Percentiles rank a stretch among this genome's conserved stretches.
These are phyloP conservation scores for Leptopilina clavipes DNA, from an alignment of 1,140 invertebrate species.

Conservation along the genomic window DNA sequence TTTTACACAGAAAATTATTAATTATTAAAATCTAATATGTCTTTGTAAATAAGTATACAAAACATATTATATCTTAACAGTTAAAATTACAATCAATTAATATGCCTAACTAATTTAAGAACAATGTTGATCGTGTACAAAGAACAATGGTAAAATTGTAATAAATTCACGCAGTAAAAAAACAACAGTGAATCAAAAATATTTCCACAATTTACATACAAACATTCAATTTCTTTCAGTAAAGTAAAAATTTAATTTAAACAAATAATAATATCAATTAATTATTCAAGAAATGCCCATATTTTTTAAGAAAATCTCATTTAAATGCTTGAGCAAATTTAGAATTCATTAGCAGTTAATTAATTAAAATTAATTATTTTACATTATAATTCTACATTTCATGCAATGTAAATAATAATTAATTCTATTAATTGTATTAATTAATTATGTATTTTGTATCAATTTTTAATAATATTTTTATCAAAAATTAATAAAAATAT, in stretches of 20 bases:
- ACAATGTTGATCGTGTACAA: not conserved
- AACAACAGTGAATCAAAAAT: not conserved
- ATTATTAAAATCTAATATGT: not conserved
- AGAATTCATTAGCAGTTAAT: not conserved
- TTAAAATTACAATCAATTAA: not conserved
- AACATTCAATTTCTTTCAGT: not conserved
- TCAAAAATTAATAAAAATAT: too few relatives aligned
- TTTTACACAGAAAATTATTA: not conserved
- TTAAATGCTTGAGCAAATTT: slow-evolving; percentile 7
- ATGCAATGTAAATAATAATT: too few relatives aligned
- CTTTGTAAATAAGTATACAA: not conserved
- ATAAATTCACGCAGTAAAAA: not conserved
- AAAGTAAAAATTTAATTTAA: not conserved
- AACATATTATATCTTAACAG: not conserved
- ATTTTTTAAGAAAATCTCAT: not conserved
- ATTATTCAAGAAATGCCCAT: not conserved
- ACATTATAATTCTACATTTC: too few relatives aligned
- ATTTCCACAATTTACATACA: not conserved
- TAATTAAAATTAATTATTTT: too few relatives aligned
- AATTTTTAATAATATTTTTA: too few relatives aligned
- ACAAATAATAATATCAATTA: too few relatives aligned
- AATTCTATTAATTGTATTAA: too few relatives aligned
- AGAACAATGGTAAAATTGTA: not conserved
- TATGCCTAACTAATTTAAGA: not conserved
- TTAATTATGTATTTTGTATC: too few relatives aligned